These are phyloP conservation scores for Diabrotica undecimpunctata DNA, from an alignment of 1,140 invertebrate species.

Conservation along the genomic window DNA sequence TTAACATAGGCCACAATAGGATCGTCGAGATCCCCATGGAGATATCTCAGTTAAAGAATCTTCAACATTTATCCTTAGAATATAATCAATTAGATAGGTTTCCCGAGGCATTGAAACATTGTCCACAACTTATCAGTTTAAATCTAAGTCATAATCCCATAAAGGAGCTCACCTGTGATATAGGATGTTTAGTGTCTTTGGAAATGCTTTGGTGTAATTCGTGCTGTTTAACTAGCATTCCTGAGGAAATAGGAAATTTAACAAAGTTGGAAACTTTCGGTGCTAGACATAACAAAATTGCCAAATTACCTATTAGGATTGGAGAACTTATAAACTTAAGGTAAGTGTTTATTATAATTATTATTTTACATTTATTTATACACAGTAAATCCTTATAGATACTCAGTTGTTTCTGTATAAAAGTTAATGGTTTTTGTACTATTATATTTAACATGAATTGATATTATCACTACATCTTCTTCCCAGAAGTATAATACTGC, in stretches of 20 bases:
- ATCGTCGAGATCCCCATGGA: constrained; percentile 49
- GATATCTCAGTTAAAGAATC: constrained; percentile 40
- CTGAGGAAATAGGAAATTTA: constrained; percentile 66
- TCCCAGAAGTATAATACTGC: too few species aligned
- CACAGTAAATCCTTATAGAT: too few species aligned
- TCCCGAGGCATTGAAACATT: constrained; percentile 55
- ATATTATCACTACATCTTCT: too few species aligned
- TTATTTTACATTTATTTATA: too few species aligned
- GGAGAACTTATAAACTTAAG: constrained; percentile 52
- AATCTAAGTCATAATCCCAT: constrained; percentile 83
- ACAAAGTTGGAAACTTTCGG: constrained; percentile 69
- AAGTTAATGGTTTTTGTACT: too few species aligned
- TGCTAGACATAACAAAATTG: constrained; percentile 57
- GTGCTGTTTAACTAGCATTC: constrained; percentile 55
- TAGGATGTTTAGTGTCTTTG: constrained; percentile 67
- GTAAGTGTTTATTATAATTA: constrained; percentile 38
- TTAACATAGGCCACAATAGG: constrained; percentile 58
- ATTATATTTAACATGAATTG: too few species aligned
- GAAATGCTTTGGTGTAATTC: constrained; percentile 72
- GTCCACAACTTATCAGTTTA: constrained; percentile 67
- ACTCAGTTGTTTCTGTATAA: too few species aligned
- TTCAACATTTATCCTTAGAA: constrained; percentile 54
- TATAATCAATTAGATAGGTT: constrained; percentile 67
- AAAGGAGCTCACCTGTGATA: constrained; percentile 57
- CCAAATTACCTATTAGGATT: constrained; percentile 52